Evolutionary conservation across 2,888 invertebrate species (phyloP), one percentile per base, ranked within the genome.

Genomic region (Antheraea yamamai): DNA sequence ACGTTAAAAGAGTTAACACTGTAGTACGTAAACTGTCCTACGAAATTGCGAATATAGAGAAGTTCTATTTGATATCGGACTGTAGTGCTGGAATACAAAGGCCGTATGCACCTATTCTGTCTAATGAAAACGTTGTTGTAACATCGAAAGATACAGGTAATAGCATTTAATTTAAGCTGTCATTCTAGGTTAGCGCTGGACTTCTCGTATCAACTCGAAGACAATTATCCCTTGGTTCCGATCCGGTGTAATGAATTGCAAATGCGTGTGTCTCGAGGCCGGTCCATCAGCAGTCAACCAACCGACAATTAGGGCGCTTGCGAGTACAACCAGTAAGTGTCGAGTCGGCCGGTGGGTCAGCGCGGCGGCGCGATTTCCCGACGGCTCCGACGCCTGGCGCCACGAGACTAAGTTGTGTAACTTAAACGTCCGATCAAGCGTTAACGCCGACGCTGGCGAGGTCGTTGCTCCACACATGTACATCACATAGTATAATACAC

Each of bases 261-360:
- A 90, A 89, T 87, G 88, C 88, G 88, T 87, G 90, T 88, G 81
- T 82, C 78, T 81, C 77, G 80, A 81, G 81, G 84, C 85, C 85
- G 85, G 87, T 86, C 87, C 86, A 85, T 89, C 91, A 88, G 86
- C 85, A 87, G 86, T 87, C 89, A 82, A 84, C 79, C 84, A 81
- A 83, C 84, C 85, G 83, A 91, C 92, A 93, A 93, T 92, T 92
- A 93, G 94, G 93, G 89, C 94, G 91, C 86, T 39, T 86, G 91
- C 92, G 93, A 94, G 93, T 91, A 92, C 89, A 87, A 86, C 88
- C 87, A 89, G 89, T 88, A 87, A 87, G 81, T 84, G 82, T 84
- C 88, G 88, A 90, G 84, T 91, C 90, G 90, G 91, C 89, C 90
- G 93, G 88, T 93, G 91, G 94, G 94, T 94, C 94, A 93, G 85